A percentile compares a stretch with the other conserved stretches of the same genome.
Conservation (phyloP, 2,888 invertebrate species). For the Sceliomorpha sp. region DNA sequence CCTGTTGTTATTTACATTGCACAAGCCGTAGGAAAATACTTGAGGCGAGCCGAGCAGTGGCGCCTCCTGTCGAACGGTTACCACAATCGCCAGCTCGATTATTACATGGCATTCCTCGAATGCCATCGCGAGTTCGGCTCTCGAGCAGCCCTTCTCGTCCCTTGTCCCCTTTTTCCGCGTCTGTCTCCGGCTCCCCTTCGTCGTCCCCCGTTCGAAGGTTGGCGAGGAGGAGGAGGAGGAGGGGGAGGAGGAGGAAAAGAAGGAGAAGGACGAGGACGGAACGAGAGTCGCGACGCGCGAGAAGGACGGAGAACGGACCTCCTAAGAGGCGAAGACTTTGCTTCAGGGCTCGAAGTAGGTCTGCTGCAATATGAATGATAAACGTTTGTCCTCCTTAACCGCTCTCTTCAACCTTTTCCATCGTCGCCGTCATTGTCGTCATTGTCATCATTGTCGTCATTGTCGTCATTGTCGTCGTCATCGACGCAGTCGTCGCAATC, state of each 20-base stretch:
- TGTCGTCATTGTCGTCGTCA: no score
- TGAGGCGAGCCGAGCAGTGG: constrained; percentile 68
- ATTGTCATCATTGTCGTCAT: no score
- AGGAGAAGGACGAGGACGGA: constrained; percentile 10
- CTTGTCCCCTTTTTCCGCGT: constrained; percentile 49
- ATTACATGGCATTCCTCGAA: constrained; percentile 79
- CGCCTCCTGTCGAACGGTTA: constrained; percentile 72
- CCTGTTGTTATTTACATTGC: no score
- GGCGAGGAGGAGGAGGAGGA: constrained; percentile 3
- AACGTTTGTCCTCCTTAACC: constrained; percentile 47
- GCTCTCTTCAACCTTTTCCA: constrained; percentile 1
- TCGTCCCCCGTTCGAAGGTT: constrained; percentile 61
- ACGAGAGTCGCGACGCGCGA: no score
- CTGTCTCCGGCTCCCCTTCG: constrained; percentile 46
- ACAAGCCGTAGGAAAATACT: constrained; percentile 31
- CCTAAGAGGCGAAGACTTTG: constrained; percentile 61
- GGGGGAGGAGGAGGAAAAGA: constrained; percentile 3
- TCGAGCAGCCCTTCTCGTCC: constrained; percentile 54
- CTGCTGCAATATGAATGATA: constrained; percentile 65
- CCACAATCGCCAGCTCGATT: constrained; percentile 72
- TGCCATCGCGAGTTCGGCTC: constrained; percentile 69
- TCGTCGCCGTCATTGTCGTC: no score
- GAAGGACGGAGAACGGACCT: constrained; percentile 54
- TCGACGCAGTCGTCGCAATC: not conserved
- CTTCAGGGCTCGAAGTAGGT: constrained; percentile 59